Percentiles rank a stretch among this genome's conserved stretches.
Evolutionary conservation across 2,797 vertebrate species (phyloP).

Genomic region (Crypturellus tataupa): DNA sequence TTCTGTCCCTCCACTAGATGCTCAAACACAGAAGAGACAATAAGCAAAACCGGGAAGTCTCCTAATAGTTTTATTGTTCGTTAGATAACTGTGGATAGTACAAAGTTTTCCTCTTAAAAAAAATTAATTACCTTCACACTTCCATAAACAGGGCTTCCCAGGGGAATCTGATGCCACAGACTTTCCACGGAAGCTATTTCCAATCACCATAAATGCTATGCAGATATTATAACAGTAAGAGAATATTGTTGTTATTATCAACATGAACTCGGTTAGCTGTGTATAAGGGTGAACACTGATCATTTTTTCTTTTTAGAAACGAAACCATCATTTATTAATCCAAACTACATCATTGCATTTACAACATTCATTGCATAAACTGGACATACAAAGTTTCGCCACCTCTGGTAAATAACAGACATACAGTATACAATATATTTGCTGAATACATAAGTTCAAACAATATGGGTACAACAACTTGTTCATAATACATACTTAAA

Average conservation of each 20-base stretch:
- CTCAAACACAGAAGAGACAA: not conserved
- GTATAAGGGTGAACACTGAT: constrained; percentile 77
- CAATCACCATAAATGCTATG: constrained; percentile 49
- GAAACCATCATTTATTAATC: constrained; percentile 88
- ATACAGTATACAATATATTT: constrained; percentile 81
- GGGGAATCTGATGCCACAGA: constrained; percentile 58
- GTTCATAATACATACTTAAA: constrained; percentile 80
- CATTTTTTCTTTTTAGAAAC: constrained; percentile 80
- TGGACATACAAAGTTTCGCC: constrained; percentile 87
- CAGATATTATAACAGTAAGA: constrained; percentile 67
- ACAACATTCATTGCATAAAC: constrained; percentile 91
- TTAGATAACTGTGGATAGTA: constrained; percentile 79
- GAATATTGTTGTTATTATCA: constrained; percentile 56
- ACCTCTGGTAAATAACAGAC: constrained; percentile 86
- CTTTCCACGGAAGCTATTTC: constrained; percentile 58
- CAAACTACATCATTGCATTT: constrained; percentile 90
- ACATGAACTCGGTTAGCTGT: constrained; percentile 66
- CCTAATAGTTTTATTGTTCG: constrained; percentile 84
- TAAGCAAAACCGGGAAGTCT: constrained; percentile 29
- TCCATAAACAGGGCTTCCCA: constrained; percentile 29
- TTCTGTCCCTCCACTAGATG: not conserved
- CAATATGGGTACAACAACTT: constrained; percentile 82
- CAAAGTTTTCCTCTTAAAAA: constrained; percentile 80
- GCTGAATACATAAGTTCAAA: constrained; percentile 82
- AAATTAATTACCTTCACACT: constrained; percentile 61